Percentiles rank a stretch among this genome's conserved stretches.
These are phyloP conservation scores for Ennomos erosarius DNA, from an alignment of 2,888 invertebrate species.

Conservation along the genomic window DNA sequence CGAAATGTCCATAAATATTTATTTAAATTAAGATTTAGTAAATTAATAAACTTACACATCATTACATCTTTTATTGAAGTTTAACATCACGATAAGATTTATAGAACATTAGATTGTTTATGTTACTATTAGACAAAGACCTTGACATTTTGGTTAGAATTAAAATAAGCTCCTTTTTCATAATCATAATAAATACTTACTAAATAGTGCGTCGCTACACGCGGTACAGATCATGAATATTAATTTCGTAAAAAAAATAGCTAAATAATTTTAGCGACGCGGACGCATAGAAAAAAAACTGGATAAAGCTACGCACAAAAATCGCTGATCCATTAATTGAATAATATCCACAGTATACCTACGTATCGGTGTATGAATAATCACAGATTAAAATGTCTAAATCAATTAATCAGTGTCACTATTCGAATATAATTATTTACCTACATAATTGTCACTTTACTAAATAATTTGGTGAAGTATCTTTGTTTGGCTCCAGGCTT, in stretches of 20 bases:
- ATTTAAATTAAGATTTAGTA: no score
- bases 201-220: neutral
- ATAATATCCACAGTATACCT: neutral
- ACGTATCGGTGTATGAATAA: no score
- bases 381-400: constrained; percentile 7
- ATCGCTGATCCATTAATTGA: neutral
- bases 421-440: neutral
- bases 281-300: constrained; percentile 13
- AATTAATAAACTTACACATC: no score
- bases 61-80: no score
- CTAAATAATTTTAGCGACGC: constrained; percentile 4
- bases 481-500: no score
- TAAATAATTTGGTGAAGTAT: no score
- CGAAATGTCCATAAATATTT: no score
- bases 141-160: constrained; percentile 23
- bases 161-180: constrained; percentile 9
- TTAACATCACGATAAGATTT: constrained; percentile 21
- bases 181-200: neutral
- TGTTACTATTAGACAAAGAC: neutral
- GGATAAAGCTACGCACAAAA: constrained; percentile 12
- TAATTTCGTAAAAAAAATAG: neutral
- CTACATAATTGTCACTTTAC: neutral
- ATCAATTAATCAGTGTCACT: constrained; percentile 11
- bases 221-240: neutral
- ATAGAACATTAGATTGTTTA: constrained; percentile 9